Conservation (phyloP, 1,140 invertebrate species). For the Magallana gigas region DNA sequence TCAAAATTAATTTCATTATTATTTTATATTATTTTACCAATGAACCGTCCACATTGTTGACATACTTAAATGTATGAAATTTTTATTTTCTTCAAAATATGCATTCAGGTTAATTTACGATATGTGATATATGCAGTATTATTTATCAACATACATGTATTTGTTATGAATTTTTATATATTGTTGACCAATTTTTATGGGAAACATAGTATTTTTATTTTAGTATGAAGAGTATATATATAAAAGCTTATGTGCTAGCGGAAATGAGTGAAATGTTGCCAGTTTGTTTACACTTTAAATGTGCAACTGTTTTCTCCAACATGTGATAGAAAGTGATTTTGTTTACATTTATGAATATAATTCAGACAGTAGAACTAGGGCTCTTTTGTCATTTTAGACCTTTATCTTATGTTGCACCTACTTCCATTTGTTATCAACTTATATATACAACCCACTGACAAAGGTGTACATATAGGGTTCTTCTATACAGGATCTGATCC, state of each 20-base stretch:
- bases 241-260: background rate
- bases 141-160: constrained; percentile 13
- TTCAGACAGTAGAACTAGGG: background rate
- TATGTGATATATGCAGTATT: constrained; percentile 36
- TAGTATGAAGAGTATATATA: background rate
- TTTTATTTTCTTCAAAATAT: constrained; percentile 8
- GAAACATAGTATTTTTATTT: background rate
- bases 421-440: background rate
- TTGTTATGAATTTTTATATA: constrained; percentile 35
- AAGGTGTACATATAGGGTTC: background rate
- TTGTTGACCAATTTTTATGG: constrained; percentile 27
- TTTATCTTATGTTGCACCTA: background rate
- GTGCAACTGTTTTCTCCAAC: background rate
- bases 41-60: constrained; percentile 4
- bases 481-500: background rate
- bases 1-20: too few species aligned
- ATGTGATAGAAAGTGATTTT: background rate
- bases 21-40: background rate
- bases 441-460: background rate
- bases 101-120: constrained; percentile 23
- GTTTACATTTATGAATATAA: background rate
- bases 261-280: background rate
- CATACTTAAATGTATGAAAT: background rate
- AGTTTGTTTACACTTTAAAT: background rate
- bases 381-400: background rate